These are phyloP conservation scores for Odobenus rosmarus DNA, from an alignment of 2,113 vertebrate genomes.

Conservation along the genomic window DNA sequence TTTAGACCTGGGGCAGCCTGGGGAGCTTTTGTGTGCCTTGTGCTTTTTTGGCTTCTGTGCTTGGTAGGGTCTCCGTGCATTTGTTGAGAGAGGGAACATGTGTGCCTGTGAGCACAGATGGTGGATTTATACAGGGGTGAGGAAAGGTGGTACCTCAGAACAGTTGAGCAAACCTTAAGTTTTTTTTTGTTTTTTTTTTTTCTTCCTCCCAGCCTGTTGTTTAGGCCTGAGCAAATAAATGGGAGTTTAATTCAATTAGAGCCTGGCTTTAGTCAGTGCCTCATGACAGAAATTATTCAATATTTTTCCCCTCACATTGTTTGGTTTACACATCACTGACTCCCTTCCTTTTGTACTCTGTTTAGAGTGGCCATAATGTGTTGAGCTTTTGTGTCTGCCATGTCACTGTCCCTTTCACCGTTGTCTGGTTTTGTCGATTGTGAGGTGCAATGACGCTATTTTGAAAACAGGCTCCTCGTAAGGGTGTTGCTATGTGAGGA, in stretches of 20 bases:
- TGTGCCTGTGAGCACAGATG: conserved; percentile 98
- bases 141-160: conserved; percentile 95
- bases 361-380: conserved; percentile 92
- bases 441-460: conserved; percentile 87
- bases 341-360: conserved; percentile 95
- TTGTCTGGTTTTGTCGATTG: conserved; percentile 92
- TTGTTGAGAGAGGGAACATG: conserved; percentile 96
- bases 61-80: conserved; percentile 92
- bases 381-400: conserved; percentile 95
- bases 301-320: conserved; percentile 92
- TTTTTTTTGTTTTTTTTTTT: conserved; percentile 72
- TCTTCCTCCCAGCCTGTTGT: conserved; percentile 90
- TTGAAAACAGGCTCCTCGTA: conserved; percentile 84
- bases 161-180: conserved; percentile 93
- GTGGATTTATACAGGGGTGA: conserved; percentile 95
- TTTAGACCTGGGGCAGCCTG: conserved; percentile 90
- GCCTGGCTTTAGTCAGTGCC: conserved; percentile 93
- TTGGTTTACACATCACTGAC: conserved; percentile 98
- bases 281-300: conserved; percentile 95
- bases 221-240: conserved; percentile 96
- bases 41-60: conserved; percentile 95
- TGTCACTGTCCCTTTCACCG: conserved; percentile 94
- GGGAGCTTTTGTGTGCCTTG: conserved; percentile 96
- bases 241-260: conserved; percentile 99
- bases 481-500: conserved; percentile 74